A percentile compares a stretch with the other conserved stretches of the same genome.
These are phyloP conservation scores for Nemoura dubitans DNA, from an alignment of 2,888 invertebrate species.

Conservation along the genomic window DNA sequence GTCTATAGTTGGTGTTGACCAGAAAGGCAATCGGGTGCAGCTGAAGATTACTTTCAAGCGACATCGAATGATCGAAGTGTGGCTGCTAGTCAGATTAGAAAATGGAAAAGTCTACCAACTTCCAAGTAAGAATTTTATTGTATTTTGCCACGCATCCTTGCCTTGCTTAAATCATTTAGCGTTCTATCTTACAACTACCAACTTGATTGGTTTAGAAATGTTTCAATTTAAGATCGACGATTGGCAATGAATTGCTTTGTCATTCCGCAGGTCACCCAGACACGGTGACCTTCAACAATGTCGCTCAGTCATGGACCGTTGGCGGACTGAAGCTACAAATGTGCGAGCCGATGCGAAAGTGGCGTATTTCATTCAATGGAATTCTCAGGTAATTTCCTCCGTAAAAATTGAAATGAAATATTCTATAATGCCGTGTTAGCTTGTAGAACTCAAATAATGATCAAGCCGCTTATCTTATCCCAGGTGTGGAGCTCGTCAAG, in stretches of 20 bases:
- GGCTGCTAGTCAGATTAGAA: conserved; percentile 62
- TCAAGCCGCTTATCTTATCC: background rate
- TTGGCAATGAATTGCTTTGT: conserved; percentile 21
- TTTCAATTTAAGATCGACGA: no score
- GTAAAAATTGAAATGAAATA: background rate
- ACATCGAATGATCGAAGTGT: conserved; percentile 66
- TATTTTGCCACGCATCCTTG: no score
- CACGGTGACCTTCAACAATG: conserved; percentile 60
- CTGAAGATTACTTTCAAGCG: conserved; percentile 65
- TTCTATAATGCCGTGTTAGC: background rate
- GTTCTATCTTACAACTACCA: no score
- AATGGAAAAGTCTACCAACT: conserved; percentile 62
- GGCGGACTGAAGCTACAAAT: conserved; percentile 70
- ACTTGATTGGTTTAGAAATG: no score
- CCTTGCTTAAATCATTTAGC: background rate
- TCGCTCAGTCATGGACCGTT: conserved; percentile 66
- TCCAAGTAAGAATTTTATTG: conserved; percentile 58
- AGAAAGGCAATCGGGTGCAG: conserved; percentile 66
- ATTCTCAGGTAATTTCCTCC: conserved; percentile 58
- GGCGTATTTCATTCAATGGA: conserved; percentile 76
- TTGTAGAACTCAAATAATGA: no score
- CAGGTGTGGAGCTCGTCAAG: conserved; percentile 39
- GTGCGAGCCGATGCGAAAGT: conserved; percentile 67
- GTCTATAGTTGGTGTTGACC: conserved; percentile 64
- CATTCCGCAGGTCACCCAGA: conserved; percentile 65